Percentiles rank a stretch among this genome's conserved stretches.
Evolutionary conservation across 1,140 invertebrate genomes (phyloP).

Genomic region (Semibalanus balanoides): DNA sequence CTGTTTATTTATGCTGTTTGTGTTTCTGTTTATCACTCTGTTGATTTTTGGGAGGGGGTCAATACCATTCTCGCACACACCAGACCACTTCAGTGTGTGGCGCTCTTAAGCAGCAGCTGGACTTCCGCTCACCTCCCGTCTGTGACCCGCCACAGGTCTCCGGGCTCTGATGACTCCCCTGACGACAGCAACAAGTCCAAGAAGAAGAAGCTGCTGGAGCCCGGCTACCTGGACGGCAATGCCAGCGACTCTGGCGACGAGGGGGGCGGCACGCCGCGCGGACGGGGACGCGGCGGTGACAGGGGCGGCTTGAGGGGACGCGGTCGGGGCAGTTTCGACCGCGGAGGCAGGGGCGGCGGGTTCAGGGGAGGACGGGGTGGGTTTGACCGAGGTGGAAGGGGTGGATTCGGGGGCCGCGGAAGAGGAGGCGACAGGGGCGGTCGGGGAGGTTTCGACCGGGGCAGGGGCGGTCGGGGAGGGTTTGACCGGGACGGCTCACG

Average conservation of each 20-base stretch:
- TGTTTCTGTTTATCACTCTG: no score
- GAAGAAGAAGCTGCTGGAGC: background rate
- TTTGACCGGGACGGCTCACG: background rate
- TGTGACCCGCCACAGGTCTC: background rate
- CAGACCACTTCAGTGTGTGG: no score
- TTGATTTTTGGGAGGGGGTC: no score
- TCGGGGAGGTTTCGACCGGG: no score
- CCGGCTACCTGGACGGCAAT: background rate
- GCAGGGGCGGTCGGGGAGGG: no score
- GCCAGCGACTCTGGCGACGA: background rate
- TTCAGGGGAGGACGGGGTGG: background rate
- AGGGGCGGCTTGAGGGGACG: background rate
- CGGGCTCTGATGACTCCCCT: background rate
- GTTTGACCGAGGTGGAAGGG: background rate
- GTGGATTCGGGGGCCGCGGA: background rate
- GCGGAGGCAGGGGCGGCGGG: background rate
- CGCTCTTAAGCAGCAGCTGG: no score
- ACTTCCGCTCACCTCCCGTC: background rate
- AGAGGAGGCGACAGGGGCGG: background rate
- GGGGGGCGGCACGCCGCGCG: no score
- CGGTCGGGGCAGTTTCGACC: background rate
- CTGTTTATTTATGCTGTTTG: no score
- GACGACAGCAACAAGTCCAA: no score
- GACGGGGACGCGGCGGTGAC: no score
- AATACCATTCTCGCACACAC: no score